Evolutionary conservation across 2,797 vertebrate genomes (phyloP).

Genomic region (Thalassophryne amazonica): DNA sequence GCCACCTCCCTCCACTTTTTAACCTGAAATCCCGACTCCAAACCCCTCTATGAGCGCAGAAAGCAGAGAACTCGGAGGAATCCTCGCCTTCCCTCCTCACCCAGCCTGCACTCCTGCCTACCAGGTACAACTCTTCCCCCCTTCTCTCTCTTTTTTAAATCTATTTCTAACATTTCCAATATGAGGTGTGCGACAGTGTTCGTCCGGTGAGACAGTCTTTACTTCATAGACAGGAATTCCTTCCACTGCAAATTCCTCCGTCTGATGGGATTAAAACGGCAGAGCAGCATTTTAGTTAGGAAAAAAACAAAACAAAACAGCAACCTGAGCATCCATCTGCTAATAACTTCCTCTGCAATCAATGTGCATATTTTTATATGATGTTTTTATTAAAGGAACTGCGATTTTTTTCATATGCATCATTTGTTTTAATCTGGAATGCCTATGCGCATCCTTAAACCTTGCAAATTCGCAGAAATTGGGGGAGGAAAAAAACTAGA

Average conservation of each 20-base stretch:
- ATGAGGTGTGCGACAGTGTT: too few species aligned
- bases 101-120: slow-evolving; percentile 42
- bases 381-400: too few species aligned
- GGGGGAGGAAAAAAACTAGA: too few species aligned
- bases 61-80: slow-evolving; percentile 53
- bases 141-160: neutral
- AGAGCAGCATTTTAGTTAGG: slow-evolving; percentile 51
- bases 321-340: slow-evolving; percentile 41
- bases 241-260: slow-evolving; percentile 72
- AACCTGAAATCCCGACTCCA: slow-evolving; percentile 38
- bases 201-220: too few species aligned
- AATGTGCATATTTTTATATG: too few species aligned
- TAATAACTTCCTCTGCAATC: too few species aligned
- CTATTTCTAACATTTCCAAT: neutral
- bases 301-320: too few species aligned
- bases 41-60: slow-evolving; percentile 51
- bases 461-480: too few species aligned
- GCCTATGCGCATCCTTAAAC: too few species aligned
- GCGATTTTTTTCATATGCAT: too few species aligned
- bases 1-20: slow-evolving; percentile 57
- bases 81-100: slow-evolving; percentile 52
- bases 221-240: slow-evolving; percentile 75
- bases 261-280: slow-evolving; percentile 71
- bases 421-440: too few species aligned
- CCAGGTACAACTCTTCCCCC: slow-evolving; percentile 67